Conservation (phyloP, 2,113 vertebrate species). For the Crotophaga sulcirostris region DNA sequence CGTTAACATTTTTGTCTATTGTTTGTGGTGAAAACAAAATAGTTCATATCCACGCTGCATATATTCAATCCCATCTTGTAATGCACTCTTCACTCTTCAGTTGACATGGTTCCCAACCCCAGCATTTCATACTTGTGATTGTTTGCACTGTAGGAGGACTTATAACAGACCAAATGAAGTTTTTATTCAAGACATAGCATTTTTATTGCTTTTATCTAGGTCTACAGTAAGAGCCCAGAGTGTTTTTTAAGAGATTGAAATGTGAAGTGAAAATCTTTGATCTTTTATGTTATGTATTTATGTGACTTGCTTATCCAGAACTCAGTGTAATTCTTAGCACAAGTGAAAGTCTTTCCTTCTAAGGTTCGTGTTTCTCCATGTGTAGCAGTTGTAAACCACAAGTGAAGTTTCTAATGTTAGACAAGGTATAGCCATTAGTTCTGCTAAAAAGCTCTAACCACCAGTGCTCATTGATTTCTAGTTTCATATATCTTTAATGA, state of each 20-base stretch:
- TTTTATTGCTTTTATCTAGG: conserved; percentile 58
- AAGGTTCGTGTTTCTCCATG: conserved; percentile 73
- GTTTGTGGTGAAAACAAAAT: conserved; percentile 12
- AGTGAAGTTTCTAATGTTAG: conserved; percentile 87
- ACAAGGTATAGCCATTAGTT: conserved; percentile 95
- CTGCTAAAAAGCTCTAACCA: conserved; percentile 85
- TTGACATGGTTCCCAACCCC: conserved; percentile 1
- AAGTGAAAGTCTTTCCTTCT: conserved; percentile 61
- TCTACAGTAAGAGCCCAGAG: conserved; percentile 1
- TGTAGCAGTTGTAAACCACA: conserved; percentile 85
- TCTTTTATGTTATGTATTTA: conserved; percentile 53
- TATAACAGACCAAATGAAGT: conserved; percentile 6
- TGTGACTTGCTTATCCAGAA: conserved; percentile 60
- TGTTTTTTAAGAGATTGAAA: conserved; percentile 53
- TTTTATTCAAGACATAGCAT: conserved; percentile 21
- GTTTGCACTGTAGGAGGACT: conserved; percentile 26
- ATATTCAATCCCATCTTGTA: not conserved
- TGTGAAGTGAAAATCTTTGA: conserved; percentile 45
- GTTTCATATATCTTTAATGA: conserved; percentile 99
- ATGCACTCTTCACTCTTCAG: not conserved
- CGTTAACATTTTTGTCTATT: not conserved
- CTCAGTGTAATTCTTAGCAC: conserved; percentile 59
- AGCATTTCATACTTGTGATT: conserved; percentile 27
- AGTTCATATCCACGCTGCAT: not conserved
- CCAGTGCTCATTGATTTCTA: conserved; percentile 90